phyloP scores from a whole-genome alignment of 1,140 invertebrate genomes.

The Acromyrmex heyeri region DNA sequence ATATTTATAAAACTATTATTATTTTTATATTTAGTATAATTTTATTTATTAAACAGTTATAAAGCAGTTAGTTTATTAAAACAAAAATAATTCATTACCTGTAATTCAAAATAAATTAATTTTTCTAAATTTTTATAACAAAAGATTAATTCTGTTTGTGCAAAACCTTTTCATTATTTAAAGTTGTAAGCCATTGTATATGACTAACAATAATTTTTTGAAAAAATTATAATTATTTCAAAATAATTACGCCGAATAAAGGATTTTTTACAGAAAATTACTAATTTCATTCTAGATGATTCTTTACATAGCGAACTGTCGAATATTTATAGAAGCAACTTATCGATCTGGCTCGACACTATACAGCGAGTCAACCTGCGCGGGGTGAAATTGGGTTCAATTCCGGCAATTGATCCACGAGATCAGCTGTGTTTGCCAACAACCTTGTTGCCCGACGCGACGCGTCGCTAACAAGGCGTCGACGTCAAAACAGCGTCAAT shows the following conservation, averaged over 20 bases:
- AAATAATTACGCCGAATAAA: neutral
- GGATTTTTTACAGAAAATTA: neutral
- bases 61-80: too few species aligned
- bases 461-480: constrained; percentile 67
- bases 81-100: neutral
- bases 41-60: neutral
- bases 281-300: neutral
- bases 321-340: constrained; percentile 29
- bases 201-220: neutral
- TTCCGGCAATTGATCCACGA: constrained; percentile 73
- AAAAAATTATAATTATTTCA: constrained; percentile 1
- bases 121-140: neutral
- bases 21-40: neutral
- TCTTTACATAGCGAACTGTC: neutral
- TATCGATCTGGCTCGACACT: constrained; percentile 62
- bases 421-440: constrained; percentile 73
- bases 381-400: constrained; percentile 72
- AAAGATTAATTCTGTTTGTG: neutral
- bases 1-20: neutral
- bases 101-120: neutral
- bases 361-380: constrained; percentile 45
- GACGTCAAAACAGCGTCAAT: constrained; percentile 47
- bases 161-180: neutral
- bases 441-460: constrained; percentile 62
- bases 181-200: neutral